These are phyloP conservation scores for Labeo rohita DNA, from an alignment of 2,113 vertebrate genomes.

Conservation along the genomic window DNA sequence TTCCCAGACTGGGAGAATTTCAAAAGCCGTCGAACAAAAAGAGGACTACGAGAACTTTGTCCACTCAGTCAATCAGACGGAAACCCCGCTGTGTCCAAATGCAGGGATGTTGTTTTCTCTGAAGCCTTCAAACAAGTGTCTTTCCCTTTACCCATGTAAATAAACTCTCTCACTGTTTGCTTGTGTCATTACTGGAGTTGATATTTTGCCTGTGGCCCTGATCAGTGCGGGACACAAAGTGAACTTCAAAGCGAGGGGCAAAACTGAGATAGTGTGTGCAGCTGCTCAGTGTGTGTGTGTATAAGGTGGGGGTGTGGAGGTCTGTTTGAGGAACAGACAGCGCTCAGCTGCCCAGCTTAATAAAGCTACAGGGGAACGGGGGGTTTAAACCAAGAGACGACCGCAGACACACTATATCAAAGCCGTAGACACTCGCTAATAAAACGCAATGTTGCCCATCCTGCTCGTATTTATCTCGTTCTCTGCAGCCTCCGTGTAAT, in stretches of 20 bases:
- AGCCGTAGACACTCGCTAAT: constrained; percentile 28
- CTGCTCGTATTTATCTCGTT: constrained; percentile 9
- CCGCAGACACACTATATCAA: constrained; percentile 35
- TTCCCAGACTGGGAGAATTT: constrained; percentile 79
- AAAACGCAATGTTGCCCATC: constrained; percentile 22
- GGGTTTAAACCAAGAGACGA: constrained; percentile 82
- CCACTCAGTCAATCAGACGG: constrained; percentile 82
- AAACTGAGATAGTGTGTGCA: constrained; percentile 90
- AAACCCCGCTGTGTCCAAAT: constrained; percentile 78
- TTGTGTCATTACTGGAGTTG: constrained; percentile 64
- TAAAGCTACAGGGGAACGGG: constrained; percentile 92
- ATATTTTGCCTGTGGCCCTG: constrained; percentile 74
- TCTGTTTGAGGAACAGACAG: constrained; percentile 50
- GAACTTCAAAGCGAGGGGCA: constrained; percentile 90
- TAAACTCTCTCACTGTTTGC: constrained; percentile 58
- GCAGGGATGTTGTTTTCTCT: constrained; percentile 77
- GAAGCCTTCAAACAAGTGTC: constrained; percentile 77
- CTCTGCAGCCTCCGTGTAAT: background rate
- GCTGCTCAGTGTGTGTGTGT: constrained; percentile 92
- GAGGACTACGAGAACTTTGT: constrained; percentile 81
- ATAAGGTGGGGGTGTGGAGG: constrained; percentile 66
- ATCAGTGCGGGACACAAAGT: constrained; percentile 79
- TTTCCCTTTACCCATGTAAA: constrained; percentile 74
- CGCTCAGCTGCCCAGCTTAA: constrained; percentile 88
- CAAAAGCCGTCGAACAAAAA: constrained; percentile 80